These are phyloP conservation scores for Pogonomyrmex californicus DNA, from an alignment of 1,140 invertebrate species.

Conservation along the genomic window DNA sequence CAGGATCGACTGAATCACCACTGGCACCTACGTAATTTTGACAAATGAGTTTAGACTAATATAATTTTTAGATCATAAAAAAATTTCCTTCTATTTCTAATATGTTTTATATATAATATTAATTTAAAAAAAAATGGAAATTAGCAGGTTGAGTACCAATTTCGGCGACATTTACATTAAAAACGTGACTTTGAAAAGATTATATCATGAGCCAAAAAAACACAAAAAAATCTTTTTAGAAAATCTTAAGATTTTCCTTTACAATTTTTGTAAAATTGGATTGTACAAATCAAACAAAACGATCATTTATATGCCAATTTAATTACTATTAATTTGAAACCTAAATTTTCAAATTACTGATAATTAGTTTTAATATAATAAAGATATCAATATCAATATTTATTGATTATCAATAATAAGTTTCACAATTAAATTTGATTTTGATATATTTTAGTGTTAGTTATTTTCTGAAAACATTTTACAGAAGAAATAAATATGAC, in stretches of 20 bases:
- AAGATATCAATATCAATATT: background rate
- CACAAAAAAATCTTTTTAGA: background rate
- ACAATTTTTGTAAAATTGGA: background rate
- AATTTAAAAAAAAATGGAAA: background rate
- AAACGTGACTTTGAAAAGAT: background rate
- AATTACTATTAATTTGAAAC: background rate
- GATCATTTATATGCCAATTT: too few species aligned
- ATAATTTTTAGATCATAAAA: background rate
- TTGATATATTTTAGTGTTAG: background rate
- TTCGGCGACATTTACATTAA: background rate
- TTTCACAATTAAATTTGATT: background rate
- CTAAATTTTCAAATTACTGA: background rate
- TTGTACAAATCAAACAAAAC: background rate
- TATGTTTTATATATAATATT: background rate
- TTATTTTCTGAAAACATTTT: background rate
- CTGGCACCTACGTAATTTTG: background rate
- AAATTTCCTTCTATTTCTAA: background rate
- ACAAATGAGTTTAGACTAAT: background rate
- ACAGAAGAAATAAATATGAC: background rate
- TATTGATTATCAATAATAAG: background rate
- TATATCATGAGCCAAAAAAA: background rate
- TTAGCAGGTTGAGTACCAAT: background rate
- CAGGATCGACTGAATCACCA: background rate
- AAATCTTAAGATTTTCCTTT: background rate
- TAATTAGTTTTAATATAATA: background rate